Evolutionary conservation across 2,113 vertebrate genomes (phyloP).

Genomic region (Seriola aureovittata): DNA sequence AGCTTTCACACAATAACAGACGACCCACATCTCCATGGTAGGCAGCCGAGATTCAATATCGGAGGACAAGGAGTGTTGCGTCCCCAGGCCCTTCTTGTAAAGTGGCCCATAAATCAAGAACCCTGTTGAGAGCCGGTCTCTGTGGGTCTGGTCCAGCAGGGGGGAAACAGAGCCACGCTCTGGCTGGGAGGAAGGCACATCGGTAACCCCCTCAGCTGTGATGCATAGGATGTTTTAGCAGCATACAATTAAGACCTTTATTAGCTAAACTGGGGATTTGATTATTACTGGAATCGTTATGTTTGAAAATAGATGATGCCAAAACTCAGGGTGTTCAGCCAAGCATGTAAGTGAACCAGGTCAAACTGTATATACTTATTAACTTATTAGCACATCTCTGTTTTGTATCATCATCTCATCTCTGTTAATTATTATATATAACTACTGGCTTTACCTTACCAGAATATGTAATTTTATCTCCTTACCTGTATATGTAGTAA

Average conservation of each 20-base stretch:
- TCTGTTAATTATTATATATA: no score
- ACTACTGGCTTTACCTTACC: no score
- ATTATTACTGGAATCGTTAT: constrained; percentile 53
- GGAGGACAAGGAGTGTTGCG: constrained; percentile 61
- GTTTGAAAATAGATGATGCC: constrained; percentile 18
- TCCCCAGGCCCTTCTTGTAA: constrained; percentile 76
- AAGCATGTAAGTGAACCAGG: constrained; percentile 22
- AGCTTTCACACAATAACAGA: constrained; percentile 68
- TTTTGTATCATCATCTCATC: no score
- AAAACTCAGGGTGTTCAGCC: constrained; percentile 9
- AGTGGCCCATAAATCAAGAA: constrained; percentile 81
- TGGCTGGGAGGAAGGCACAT: constrained; percentile 23
- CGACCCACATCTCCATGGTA: constrained; percentile 54
- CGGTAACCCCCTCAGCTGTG: constrained; percentile 6
- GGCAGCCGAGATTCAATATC: constrained; percentile 75
- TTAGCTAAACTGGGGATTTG: constrained; percentile 54
- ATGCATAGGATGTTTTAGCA: constrained; percentile 41
- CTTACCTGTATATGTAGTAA: no score
- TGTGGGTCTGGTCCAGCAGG: constrained; percentile 58
- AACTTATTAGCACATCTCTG: background rate
- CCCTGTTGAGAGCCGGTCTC: constrained; percentile 74
- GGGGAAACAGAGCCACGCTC: constrained; percentile 15
- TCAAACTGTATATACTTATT: background rate
- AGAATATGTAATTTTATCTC: no score
- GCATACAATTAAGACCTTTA: constrained; percentile 52